Conservation (phyloP, 2,888 invertebrate genomes). For the Scaptomyza reducta region DNA sequence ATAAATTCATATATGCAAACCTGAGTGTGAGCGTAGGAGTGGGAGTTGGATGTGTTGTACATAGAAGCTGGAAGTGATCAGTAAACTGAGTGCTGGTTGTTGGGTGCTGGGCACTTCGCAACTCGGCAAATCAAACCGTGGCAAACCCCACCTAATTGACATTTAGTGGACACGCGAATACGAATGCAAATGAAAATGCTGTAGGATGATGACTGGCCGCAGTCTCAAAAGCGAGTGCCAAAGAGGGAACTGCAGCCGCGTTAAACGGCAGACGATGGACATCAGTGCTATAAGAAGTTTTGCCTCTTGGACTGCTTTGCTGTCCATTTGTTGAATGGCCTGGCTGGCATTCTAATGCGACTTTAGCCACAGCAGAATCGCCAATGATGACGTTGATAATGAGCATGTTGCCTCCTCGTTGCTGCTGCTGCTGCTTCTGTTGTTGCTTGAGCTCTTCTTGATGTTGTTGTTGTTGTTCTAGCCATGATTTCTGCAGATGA, state of each 20-base stretch:
- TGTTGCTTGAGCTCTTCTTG: conserved; percentile 12
- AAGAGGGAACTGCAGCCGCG: conserved; percentile 55
- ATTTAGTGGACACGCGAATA: conserved; percentile 82
- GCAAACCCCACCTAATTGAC: conserved; percentile 81
- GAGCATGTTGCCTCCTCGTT: conserved; percentile 68
- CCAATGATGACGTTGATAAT: conserved; percentile 75
- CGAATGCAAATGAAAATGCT: conserved; percentile 59
- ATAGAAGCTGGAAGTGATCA: conserved; percentile 15
- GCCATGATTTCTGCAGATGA: conserved; percentile 69
- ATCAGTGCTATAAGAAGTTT: conserved; percentile 69
- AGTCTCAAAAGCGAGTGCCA: conserved; percentile 50
- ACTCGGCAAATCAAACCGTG: conserved; percentile 70
- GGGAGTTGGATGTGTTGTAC: conserved; percentile 2
- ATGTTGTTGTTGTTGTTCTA: conserved; percentile 29
- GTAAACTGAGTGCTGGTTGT: conserved; percentile 34
- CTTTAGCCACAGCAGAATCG: conserved; percentile 43
- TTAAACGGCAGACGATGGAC: conserved; percentile 64
- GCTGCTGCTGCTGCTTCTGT: conserved; percentile 14
- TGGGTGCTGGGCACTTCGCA: conserved; percentile 54
- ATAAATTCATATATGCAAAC: not conserved
- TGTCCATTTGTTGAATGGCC: conserved; percentile 57
- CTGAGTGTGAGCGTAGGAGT: conserved; percentile 18
- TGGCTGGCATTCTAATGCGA: conserved; percentile 72
- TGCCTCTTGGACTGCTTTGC: conserved; percentile 60
- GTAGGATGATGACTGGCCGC: conserved; percentile 29